Evolutionary conservation across 1,140 invertebrate genomes (phyloP).

Genomic region (Drosophila chauvacae): DNA sequence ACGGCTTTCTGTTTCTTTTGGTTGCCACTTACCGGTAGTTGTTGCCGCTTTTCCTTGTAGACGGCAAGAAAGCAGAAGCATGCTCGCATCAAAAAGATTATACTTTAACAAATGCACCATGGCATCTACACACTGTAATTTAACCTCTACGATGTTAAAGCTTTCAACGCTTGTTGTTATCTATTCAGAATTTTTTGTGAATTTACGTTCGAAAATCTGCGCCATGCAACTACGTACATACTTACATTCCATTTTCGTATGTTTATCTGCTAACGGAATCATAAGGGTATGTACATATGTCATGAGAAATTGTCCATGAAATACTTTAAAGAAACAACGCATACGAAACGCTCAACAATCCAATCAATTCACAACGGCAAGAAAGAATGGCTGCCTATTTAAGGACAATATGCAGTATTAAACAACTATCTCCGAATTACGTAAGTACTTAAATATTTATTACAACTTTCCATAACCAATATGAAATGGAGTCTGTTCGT

Average conservation of each 20-base stretch:
- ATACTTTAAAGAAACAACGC: conserved; percentile 48
- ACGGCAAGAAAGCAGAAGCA: neutral
- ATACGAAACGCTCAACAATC: conserved; percentile 26
- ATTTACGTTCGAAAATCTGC: neutral
- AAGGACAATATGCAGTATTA: conserved; percentile 58
- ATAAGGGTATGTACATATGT: neutral
- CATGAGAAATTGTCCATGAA: conserved; percentile 8
- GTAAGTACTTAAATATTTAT: conserved; percentile 56
- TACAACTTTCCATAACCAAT: conserved; percentile 25
- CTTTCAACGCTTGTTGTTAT: neutral
- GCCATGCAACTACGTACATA: no score
- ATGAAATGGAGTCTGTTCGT: conserved; percentile 16
- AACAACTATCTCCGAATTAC: conserved; percentile 50
- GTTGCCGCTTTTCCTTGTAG: conserved; percentile 36
- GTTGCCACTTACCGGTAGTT: conserved; percentile 59
- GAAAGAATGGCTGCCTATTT: conserved; percentile 20
- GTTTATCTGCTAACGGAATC: neutral
- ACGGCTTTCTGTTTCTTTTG: conserved; percentile 56
- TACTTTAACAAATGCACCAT: neutral
- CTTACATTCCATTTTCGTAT: neutral
- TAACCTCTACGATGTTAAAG: neutral
- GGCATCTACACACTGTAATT: neutral
- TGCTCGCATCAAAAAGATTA: conserved; percentile 42
- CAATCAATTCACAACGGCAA: conserved; percentile 12
- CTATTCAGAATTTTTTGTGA: neutral